phyloP scores from a whole-genome alignment of 2,888 invertebrate species.

The Sarcophaga subvicina region DNA sequence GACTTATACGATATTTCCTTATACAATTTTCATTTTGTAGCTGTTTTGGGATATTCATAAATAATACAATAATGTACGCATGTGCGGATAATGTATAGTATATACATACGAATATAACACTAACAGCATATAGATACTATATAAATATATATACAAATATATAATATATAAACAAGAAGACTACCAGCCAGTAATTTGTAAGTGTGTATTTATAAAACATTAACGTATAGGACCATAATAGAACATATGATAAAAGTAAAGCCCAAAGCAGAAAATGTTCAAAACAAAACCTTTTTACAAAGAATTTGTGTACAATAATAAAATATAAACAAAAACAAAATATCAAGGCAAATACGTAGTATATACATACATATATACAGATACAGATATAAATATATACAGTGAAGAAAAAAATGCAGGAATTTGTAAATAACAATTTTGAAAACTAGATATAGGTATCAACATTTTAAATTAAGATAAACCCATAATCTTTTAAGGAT shows the following conservation, averaged over 20 bases:
- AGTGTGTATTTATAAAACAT: neutral
- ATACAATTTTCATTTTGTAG: slow-evolving; percentile 1
- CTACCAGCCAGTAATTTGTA: neutral
- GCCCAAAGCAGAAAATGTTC: slow-evolving; percentile 47
- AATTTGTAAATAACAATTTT: neutral
- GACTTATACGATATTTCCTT: neutral
- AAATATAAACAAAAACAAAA: slow-evolving; percentile 59
- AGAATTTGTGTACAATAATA: slow-evolving; percentile 48
- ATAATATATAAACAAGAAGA: neutral
- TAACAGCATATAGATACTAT: slow-evolving; percentile 4
- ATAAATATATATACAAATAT: neutral
- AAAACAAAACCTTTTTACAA: slow-evolving; percentile 56
- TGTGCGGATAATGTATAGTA: slow-evolving; percentile 32
- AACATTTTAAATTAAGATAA: too few species aligned
- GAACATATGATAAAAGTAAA: slow-evolving; percentile 50
- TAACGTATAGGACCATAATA: slow-evolving; percentile 20
- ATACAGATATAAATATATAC: neutral
- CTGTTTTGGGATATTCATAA: neutral
- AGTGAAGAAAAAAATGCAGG: neutral
- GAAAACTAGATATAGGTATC: too few species aligned
- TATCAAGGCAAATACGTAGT: neutral
- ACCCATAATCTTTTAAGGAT: too few species aligned
- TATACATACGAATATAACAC: slow-evolving; percentile 18
- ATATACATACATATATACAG: neutral
- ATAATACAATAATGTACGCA: slow-evolving; percentile 33